Evolutionary conservation across 2,888 invertebrate genomes (phyloP), one percentile per base, ranked within the genome.

Genomic region (Ethmia dodecea): DNA sequence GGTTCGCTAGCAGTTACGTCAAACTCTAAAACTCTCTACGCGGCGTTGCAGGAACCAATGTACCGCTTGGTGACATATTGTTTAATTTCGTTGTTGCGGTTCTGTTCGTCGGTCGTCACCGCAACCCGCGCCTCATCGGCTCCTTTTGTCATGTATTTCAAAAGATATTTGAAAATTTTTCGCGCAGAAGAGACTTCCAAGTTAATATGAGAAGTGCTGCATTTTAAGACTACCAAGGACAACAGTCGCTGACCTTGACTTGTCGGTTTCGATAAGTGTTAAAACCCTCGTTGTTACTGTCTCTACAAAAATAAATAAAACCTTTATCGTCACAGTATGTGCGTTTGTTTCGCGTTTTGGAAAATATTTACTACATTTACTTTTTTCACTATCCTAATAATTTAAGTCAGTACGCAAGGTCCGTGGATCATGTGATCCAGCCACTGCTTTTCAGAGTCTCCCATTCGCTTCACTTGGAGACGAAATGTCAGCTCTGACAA

Each of bases 341-440:
- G 28, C 13, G 12, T 11, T 8, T 5, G 28, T 28, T 11, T 28
- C 28, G 5, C 14, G 12, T 28, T 28, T 28, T 20, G 20, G 20
- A n/a, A 20, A 20, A 3, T 20, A 20, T 3, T 20, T 20, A 1
- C 8, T 3, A n/a, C 25, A 25, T 25, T 11, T 25, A 1, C n/a
- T 20, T 20, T 20, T 20, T n/a, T 25, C 10, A 5, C 5, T 25
- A 3, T 25, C 10, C n/a, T 13, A 13, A 12, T n/a, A 12, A 0
- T 32, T 31, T 11, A 35, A 30, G 16, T 39, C 11, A 6, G 27
- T 26, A 33, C 43, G 16, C 40, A 40, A 6, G 39, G 39, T 3
- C 42, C 42, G 35, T 43, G 42, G 25, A 37, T 37, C 43, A 43
- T 43, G 22, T 40, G 26, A 13, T 37, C 26, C 1, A 37, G 15